phyloP scores from a whole-genome alignment of 2,888 invertebrate genomes.

The Parnassius apollo region DNA sequence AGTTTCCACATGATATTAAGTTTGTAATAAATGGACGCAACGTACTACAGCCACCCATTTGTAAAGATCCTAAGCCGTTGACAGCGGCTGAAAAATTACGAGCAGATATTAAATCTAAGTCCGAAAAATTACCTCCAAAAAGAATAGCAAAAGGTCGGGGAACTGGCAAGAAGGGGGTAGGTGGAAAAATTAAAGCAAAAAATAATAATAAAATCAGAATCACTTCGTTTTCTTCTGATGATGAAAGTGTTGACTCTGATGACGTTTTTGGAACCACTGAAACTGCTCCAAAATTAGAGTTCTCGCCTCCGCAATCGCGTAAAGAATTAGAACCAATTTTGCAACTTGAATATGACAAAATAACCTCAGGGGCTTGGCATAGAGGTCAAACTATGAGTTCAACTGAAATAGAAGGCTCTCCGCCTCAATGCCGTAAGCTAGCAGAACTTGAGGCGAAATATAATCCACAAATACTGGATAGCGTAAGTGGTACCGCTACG shows the following conservation, averaged over 20 bases:
- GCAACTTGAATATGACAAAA: slow-evolving; percentile 86
- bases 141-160: slow-evolving; percentile 83
- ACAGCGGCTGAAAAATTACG: slow-evolving; percentile 74
- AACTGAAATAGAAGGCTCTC: slow-evolving; percentile 89
- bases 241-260: slow-evolving; percentile 88
- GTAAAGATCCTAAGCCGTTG: slow-evolving; percentile 68
- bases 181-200: slow-evolving; percentile 82
- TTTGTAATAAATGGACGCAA: slow-evolving; percentile 74
- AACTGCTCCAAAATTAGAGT: slow-evolving; percentile 87
- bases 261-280: slow-evolving; percentile 89
- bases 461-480: slow-evolving; percentile 83
- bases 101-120: slow-evolving; percentile 77
- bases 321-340: slow-evolving; percentile 88
- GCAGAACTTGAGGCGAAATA: slow-evolving; percentile 85
- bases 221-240: slow-evolving; percentile 88
- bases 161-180: slow-evolving; percentile 79
- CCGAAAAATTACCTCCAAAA: slow-evolving; percentile 84
- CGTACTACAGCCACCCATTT: slow-evolving; percentile 62
- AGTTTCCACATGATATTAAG: slow-evolving; percentile 78
- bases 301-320: slow-evolving; percentile 88
- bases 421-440: slow-evolving; percentile 85
- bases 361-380: slow-evolving; percentile 84
- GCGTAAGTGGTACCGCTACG: slow-evolving; percentile 82
- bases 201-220: slow-evolving; percentile 86
- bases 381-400: slow-evolving; percentile 88